Conservation (phyloP, 2,797 vertebrate species). For the Myiothlypis coronata region DNA sequence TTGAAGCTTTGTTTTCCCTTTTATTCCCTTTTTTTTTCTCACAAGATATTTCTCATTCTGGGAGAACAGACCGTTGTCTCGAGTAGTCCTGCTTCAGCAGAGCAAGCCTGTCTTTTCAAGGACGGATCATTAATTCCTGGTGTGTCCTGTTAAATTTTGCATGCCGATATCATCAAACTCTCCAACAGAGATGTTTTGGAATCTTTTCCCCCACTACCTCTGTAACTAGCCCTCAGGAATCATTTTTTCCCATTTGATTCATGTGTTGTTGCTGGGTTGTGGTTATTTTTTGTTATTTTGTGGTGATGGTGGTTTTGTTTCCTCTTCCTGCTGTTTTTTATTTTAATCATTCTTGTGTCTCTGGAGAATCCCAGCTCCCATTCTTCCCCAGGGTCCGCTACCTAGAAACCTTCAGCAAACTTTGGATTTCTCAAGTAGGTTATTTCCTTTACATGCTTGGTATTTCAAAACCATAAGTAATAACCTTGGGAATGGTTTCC, state of each 20-base stretch:
- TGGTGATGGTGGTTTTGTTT: neutral
- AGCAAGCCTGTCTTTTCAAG: constrained; percentile 30
- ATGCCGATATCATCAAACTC: neutral
- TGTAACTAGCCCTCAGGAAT: neutral
- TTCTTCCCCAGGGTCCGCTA: neutral
- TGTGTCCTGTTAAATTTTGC: constrained; percentile 30
- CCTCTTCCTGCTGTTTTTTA: neutral
- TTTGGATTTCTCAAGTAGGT: neutral
- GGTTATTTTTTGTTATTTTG: neutral
- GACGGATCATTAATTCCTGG: constrained; percentile 31
- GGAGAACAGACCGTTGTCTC: neutral
- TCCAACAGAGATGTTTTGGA: neutral
- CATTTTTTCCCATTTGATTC: neutral
- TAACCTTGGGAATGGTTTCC: neutral
- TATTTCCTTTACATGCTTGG: neutral
- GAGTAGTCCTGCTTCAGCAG: neutral
- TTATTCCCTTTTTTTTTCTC: neutral
- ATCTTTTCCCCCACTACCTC: neutral
- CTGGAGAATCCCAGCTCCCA: neutral
- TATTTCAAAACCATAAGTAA: neutral
- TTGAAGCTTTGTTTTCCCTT: neutral
- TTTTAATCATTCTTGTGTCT: neutral
- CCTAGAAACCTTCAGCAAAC: neutral
- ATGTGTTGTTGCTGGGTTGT: neutral
- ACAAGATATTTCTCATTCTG: neutral